Base-by-base conservation (phyloP, 2,888 invertebrate species). In the Hypolimnas misippus region DNA sequence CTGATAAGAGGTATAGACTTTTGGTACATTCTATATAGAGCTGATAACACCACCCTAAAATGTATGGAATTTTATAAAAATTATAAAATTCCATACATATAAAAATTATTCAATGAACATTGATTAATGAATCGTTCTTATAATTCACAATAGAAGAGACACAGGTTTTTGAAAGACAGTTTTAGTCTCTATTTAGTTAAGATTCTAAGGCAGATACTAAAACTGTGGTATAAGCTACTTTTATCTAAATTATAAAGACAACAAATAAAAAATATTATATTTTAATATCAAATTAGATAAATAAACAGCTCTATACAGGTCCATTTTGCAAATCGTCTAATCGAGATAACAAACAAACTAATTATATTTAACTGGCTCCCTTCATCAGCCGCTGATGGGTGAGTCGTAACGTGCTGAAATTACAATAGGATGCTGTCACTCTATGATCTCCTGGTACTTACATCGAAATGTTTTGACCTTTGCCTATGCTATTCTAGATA, bases 301-400 rank as follows among this genome's bases (percentile, higher is more conserved):
- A 12, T 38, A 12, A 69, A 44, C 76, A 70, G 8, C 81, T 80
- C 74, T 66, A 40, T 38, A 42, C 29, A 61, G 31, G 70, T 76
- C 65, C 62, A 62, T 65, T 73, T 78, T 73, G 81, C 81, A 69
- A 84, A 86, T 78, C 77, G 70, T 69, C 62, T 69, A 77, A 79
- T 79, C 76, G 69, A 78, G 83, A 86, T 86, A 81, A 80, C 82
- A 78, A 78, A 82, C 82, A 81, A 83, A 81, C 86, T 86, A 87
- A 87, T 87, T 86, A 86, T 82, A 79, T 78, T 77, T 77, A 82
- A 80, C 79, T 76, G 74, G 66, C 70, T 73, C 75, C 76, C 75
- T 73, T 79, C 80, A 76, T 76, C 79, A 76, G 73, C 72, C 79
- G 78, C 79, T 79, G 75, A 81, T 81, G 78, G 63, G 55, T 61